Base-by-base conservation (phyloP, 1,140 invertebrate species). In the Nasonia vitripennis region DNA sequence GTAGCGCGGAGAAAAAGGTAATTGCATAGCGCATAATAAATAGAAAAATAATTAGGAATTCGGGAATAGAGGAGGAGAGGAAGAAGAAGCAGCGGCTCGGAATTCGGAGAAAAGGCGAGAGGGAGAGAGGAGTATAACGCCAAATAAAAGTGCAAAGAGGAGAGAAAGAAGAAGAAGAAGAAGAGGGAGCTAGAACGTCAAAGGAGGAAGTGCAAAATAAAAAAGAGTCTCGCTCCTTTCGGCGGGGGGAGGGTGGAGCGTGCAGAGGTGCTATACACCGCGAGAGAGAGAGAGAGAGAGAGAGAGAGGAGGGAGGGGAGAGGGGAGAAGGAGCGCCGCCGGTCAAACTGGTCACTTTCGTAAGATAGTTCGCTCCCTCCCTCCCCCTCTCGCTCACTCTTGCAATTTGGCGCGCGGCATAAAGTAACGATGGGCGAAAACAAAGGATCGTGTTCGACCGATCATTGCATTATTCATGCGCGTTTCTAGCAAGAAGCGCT, bases 401-500 rank as follows among this genome's bases (percentile, higher is more conserved):
- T 89, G 89, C 90, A 91, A 91, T 91, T 91, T 91, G 89, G 90
- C 90, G 90, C 90, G 89, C 55, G 90, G 87, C 62, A 70, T 78
- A 83, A 78, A 83, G 90, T 91, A 91, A 91, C 91, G 90, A 91
- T 90, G 90, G 90, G 89, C 86, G 92, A 91, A 92, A 91, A 92
- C 91, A 92, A 92, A 92, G 91, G 91, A 89, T 91, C 89, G 87
- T 88, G 88, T 87, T 86, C 86, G 86, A 55, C 89, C 87, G 91
- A 92, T 92, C 92, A 90, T 92, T 92, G 91, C 91, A 92, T 92
- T 92, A 92, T 92, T 92, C 92, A 92, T 92, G 90, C 74, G 70
- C 85, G 88, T 90, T 90, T 91, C 91, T 90, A 91, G 91, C 88
- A 90, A 92, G 89, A 92, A 91, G 88, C 88, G 87, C 86, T 88